Evolutionary conservation across 2,888 invertebrate species (phyloP), one percentile per base, ranked within the genome.

Genomic region (Metallyticus violacea): DNA sequence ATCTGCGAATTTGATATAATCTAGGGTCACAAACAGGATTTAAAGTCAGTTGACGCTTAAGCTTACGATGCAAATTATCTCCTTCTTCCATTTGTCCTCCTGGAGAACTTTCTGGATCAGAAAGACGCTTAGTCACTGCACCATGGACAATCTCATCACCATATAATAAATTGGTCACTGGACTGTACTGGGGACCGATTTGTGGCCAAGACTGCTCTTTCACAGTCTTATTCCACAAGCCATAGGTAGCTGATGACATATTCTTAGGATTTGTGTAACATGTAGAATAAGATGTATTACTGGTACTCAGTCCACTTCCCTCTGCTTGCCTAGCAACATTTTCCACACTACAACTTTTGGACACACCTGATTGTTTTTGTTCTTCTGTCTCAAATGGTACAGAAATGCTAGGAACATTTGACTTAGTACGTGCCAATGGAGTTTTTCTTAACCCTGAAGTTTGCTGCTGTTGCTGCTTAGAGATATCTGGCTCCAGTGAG

Each of bases 1-100:
- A 28, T 88, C 89, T 87, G 89, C 90, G 91, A 88, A 93, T 90
- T 88, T 93, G 93, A 90, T 92, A 92, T 85, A 95, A 92, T 87
- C 97, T 93, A 6, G 97, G 96, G 92, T 97, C 97, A 89, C 95
- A 95, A 26, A 93, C 93, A 0, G 97, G 97, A 92, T 97, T 97
- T n/a, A 97, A 91, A 22, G 97, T 96, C 81, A 97, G 92, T 90
- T 97, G 97, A 6, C 97, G 93, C 89, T 95, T 96, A 62, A 97
- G 92, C 91, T 97, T 97, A 86, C 95, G 93, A 90, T 97, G 97
- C 87, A 95, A 93, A 90, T 97, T 97, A 0, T 93, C 93, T 30
- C 86, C 80, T 15, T 30, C 81, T 28, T 87, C 88, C 7, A 79
- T 40, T 5, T 79, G 40, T 86, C 30, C 40, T 85, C 76, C 40